Conservation (phyloP, 2,888 invertebrate genomes). For the Ferdinandea cuprea region DNA sequence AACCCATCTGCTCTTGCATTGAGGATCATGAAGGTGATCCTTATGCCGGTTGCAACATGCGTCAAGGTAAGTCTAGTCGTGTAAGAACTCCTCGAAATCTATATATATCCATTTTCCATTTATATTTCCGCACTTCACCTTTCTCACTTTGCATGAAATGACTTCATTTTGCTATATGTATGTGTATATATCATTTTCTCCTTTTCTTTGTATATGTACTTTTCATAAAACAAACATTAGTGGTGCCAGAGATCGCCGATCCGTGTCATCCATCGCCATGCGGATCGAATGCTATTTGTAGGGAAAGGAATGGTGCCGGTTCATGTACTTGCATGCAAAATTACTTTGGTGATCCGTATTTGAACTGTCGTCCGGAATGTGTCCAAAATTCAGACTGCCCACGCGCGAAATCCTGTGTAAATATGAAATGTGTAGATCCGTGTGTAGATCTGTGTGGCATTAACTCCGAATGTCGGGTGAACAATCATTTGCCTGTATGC, state of each 20-base stretch:
- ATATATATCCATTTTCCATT: slow-evolving; percentile 49
- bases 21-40: slow-evolving; percentile 90
- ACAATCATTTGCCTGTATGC: slow-evolving; percentile 92
- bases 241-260: slow-evolving; percentile 85
- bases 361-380: slow-evolving; percentile 94
- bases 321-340: slow-evolving; percentile 92
- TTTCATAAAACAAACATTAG: slow-evolving; percentile 78
- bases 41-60: slow-evolving; percentile 88
- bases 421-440: slow-evolving; percentile 93
- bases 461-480: slow-evolving; percentile 92
- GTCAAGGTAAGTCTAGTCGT: slow-evolving; percentile 84
- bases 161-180: slow-evolving; percentile 55
- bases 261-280: slow-evolving; percentile 94
- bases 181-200: slow-evolving; percentile 71
- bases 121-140: slow-evolving; percentile 65
- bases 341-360: slow-evolving; percentile 93
- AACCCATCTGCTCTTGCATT: slow-evolving; percentile 89
- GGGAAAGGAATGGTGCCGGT: slow-evolving; percentile 90
- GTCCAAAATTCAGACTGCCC: slow-evolving; percentile 93
- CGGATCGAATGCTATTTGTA: slow-evolving; percentile 93
- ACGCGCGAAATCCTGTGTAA: slow-evolving; percentile 89
- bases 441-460: slow-evolving; percentile 92
- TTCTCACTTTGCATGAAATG: slow-evolving; percentile 60
- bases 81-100: slow-evolving; percentile 19
- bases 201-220: slow-evolving; percentile 67